phyloP scores from a whole-genome alignment of 1,140 invertebrate species.

The Trachymyrmex cornetzi region DNA sequence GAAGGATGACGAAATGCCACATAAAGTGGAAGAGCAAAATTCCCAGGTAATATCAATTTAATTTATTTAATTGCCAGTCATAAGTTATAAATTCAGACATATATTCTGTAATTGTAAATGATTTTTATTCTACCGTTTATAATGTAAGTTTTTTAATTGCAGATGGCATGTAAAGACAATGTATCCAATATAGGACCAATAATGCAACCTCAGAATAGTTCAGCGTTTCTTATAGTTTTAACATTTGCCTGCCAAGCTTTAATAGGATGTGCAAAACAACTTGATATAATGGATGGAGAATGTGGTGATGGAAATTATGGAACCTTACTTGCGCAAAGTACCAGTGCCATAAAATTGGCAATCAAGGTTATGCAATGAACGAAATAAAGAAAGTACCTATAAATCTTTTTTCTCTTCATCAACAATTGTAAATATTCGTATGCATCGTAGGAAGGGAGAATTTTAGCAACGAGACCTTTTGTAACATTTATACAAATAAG shows the following conservation, averaged over 20 bases:
- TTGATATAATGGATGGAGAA: constrained; percentile 89
- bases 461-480: constrained; percentile 73
- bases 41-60: constrained; percentile 1
- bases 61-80: not conserved
- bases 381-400: not conserved
- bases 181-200: constrained; percentile 73
- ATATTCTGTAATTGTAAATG: constrained; percentile 2
- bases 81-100: not conserved
- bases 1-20: not conserved
- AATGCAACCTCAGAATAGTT: constrained; percentile 71
- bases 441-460: constrained; percentile 67
- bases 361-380: constrained; percentile 66
- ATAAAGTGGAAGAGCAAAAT: not conserved
- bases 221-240: constrained; percentile 80
- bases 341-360: constrained; percentile 83
- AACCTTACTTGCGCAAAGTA: constrained; percentile 87
- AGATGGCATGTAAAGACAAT: not conserved
- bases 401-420: not conserved
- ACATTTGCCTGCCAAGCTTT: constrained; percentile 87
- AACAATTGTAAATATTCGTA: constrained; percentile 16
- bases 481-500: constrained; percentile 80
- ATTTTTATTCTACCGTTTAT: not conserved
- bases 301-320: constrained; percentile 90
- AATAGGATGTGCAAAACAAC: constrained; percentile 86
- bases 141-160: constrained; percentile 32